phyloP scores from a whole-genome alignment of 2,113 vertebrate genomes.

The Myotis brandtii region DNA sequence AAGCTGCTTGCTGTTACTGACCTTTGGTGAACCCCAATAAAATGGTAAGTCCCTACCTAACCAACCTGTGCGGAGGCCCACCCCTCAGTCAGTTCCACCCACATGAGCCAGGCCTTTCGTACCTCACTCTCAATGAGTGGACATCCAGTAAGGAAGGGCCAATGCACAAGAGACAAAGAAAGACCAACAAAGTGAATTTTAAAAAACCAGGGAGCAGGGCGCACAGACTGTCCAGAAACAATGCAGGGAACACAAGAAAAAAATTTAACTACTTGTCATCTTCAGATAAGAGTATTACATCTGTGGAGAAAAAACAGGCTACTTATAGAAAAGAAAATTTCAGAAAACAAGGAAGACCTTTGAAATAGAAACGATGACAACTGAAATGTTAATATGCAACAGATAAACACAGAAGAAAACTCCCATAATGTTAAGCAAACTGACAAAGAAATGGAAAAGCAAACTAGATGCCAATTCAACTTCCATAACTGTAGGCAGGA shows the following conservation, averaged over 20 bases:
- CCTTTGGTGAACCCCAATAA: not conserved
- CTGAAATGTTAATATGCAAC: constrained; percentile 13
- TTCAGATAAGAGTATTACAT: not conserved
- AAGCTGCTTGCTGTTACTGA: not conserved
- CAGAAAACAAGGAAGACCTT: not conserved
- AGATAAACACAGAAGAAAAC: not conserved
- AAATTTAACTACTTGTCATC: not conserved
- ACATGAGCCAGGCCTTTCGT: not conserved
- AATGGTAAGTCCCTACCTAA: not conserved
- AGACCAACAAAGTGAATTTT: not conserved
- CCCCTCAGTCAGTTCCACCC: not conserved
- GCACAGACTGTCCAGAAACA: not conserved
- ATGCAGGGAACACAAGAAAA: not conserved
- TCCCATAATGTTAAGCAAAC: not conserved
- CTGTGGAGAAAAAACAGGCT: not conserved
- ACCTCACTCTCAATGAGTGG: not conserved
- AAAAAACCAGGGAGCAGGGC: not conserved
- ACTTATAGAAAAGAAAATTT: not conserved
- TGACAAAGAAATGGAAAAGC: constrained; percentile 28
- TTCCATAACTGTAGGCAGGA: not conserved
- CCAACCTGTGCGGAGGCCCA: not conserved
- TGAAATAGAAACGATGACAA: constrained; percentile 20
- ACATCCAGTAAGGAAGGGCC: not conserved
- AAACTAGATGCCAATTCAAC: not conserved
- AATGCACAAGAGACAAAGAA: not conserved